Evolutionary conservation across 2,113 vertebrate species (phyloP).

Genomic region (Meriones unguiculatus): DNA sequence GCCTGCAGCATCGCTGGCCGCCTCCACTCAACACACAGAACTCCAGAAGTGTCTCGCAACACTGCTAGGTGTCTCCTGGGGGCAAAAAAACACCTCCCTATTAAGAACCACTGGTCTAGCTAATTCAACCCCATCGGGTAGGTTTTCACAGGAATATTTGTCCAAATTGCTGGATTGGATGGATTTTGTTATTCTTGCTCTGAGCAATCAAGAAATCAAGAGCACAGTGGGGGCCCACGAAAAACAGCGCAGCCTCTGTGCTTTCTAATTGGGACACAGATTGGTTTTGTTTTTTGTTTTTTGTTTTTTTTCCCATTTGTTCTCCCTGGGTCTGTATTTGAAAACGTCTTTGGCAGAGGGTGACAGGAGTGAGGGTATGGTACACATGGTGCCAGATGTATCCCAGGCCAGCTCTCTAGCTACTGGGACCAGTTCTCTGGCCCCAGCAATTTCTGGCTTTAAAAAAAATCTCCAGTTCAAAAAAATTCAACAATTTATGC

Average conservation of each 20-base stretch:
- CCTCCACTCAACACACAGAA: neutral
- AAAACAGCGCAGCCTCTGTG: constrained; percentile 58
- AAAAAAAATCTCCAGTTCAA: constrained; percentile 77
- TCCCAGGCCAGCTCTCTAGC: constrained; percentile 55
- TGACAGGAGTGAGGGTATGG: constrained; percentile 44
- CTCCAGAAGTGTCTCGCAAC: neutral
- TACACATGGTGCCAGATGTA: constrained; percentile 77
- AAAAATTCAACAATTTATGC: constrained; percentile 87
- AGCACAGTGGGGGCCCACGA: constrained; percentile 59
- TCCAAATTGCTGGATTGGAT: constrained; percentile 33
- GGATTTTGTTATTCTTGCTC: constrained; percentile 69
- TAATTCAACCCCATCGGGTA: neutral
- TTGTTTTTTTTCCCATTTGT: constrained; percentile 52
- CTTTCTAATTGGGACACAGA: constrained; percentile 71
- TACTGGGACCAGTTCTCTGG: constrained; percentile 79
- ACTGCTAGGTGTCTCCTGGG: neutral
- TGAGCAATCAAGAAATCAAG: constrained; percentile 64
- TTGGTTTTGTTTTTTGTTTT: too few species aligned
- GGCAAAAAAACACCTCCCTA: too few species aligned
- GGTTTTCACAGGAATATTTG: constrained; percentile 20
- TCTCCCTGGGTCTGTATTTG: constrained; percentile 36
- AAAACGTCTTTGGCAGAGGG: constrained; percentile 45
- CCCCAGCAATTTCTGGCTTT: constrained; percentile 86
- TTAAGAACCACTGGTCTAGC: neutral
- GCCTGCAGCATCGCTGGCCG: fast-evolving